Evolutionary conservation across 37 sponge, comb jelly and placozoan genomes (phyloP).

Genomic region (Ephydatia muelleri): DNA sequence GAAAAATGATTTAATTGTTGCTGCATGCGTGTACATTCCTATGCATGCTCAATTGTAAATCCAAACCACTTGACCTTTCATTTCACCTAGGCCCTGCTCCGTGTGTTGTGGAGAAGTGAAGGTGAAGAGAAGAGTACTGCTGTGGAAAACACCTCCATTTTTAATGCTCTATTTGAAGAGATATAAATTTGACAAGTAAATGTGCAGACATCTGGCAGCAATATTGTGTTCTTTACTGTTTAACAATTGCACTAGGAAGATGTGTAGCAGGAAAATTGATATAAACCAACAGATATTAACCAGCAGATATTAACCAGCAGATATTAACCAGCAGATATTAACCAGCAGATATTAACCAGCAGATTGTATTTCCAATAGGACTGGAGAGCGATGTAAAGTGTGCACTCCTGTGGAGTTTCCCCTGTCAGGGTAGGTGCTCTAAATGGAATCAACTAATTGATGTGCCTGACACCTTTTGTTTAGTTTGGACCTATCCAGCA

Average conservation of each 20-base stretch:
- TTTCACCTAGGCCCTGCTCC: not conserved
- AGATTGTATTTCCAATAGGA: not conserved
- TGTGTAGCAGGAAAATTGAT: too few relatives aligned
- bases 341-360: too few relatives aligned
- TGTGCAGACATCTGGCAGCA: not conserved
- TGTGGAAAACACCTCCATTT: not conserved
- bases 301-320: too few relatives aligned
- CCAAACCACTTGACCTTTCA: not conserved
- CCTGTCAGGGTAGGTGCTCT: not conserved
- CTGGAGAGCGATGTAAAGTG: not conserved
- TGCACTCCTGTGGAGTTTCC: not conserved
- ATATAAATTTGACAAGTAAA: not conserved
- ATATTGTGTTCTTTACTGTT: too few relatives aligned
- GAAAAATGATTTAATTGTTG: not conserved
- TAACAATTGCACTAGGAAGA: too few relatives aligned
- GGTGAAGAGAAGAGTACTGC: not conserved
- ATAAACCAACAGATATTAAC: too few relatives aligned
- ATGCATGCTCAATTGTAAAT: too few relatives aligned
- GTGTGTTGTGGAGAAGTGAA: not conserved
- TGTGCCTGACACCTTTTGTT: not conserved
- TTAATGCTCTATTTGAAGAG: not conserved
- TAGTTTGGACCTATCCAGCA: not conserved
- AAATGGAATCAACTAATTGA: not conserved
- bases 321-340: too few relatives aligned
- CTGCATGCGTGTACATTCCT: too few relatives aligned